A percentile compares a stretch with the other conserved stretches of the same genome.
phyloP scores from a whole-genome alignment of 2,113 vertebrate genomes.

The Scomber japonicus region DNA sequence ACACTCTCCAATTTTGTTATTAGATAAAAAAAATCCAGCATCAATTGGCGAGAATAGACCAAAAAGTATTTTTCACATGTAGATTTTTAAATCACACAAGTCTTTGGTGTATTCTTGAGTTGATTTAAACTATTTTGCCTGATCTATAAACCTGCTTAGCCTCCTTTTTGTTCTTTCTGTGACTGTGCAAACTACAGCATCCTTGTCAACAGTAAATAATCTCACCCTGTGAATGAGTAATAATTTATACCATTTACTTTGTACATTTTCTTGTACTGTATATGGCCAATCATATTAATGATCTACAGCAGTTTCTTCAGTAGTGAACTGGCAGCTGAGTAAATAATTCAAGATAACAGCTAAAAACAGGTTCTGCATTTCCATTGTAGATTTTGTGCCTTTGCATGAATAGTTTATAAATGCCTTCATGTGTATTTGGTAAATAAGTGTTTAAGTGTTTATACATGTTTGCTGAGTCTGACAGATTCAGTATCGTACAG shows the following conservation, averaged over 20 bases:
- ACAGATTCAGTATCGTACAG: neutral
- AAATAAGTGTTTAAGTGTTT: too few relatives aligned
- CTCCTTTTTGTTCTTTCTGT: neutral
- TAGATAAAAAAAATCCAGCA: too few relatives aligned
- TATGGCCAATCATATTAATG: neutral
- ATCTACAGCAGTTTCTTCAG: neutral
- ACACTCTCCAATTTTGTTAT: too few relatives aligned
- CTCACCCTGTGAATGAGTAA: neutral
- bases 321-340: neutral
- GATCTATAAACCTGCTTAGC: neutral
- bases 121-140: too few relatives aligned
- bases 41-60: too few relatives aligned
- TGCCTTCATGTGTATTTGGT: too few relatives aligned
- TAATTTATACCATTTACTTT: neutral
- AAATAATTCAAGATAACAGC: too few relatives aligned
- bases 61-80: too few relatives aligned
- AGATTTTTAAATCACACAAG: too few relatives aligned
- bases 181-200: neutral
- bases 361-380: too few relatives aligned
- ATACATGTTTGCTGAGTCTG: conserved; percentile 7
- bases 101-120: too few relatives aligned
- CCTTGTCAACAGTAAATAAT: neutral
- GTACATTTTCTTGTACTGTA: neutral
- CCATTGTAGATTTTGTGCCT: neutral
- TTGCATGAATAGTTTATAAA: neutral